Percentiles rank a stretch among this genome's conserved stretches.
phyloP scores from a whole-genome alignment of 2,888 invertebrate genomes.

The Apamea monoglypha region DNA sequence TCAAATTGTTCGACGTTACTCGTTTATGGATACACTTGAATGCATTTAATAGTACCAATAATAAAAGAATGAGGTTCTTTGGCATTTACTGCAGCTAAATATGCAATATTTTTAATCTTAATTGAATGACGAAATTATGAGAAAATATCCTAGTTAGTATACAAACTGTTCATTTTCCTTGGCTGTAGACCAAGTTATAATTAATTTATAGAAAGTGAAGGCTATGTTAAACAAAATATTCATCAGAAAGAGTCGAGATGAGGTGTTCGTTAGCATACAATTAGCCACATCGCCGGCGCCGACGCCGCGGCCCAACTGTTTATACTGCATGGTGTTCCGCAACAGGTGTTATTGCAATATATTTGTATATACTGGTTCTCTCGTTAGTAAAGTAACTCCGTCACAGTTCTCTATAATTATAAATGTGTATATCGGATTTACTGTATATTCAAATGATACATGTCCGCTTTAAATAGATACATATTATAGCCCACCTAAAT shows the following conservation, averaged over 20 bases:
- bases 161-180: neutral
- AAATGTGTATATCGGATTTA: constrained; percentile 76
- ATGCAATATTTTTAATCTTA: constrained; percentile 22
- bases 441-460: constrained; percentile 76
- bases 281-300: constrained; percentile 35
- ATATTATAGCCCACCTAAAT: constrained; percentile 81
- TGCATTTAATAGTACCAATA: constrained; percentile 39
- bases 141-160: neutral
- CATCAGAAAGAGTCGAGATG: constrained; percentile 39
- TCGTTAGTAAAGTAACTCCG: constrained; percentile 74
- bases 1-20: constrained; percentile 21
- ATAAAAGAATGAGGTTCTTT: constrained; percentile 21
- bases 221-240: constrained; percentile 46
- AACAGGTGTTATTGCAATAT: constrained; percentile 57
- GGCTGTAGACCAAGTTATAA: constrained; percentile 38
- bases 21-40: constrained; percentile 42
- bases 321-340: constrained; percentile 46
- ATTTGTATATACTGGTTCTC: constrained; percentile 69
- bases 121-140: constrained; percentile 14
- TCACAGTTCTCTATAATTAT: constrained; percentile 72
- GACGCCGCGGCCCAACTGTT: constrained; percentile 51
- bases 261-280: constrained; percentile 36
- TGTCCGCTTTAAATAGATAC: constrained; percentile 81
- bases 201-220: constrained; percentile 51
- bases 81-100: constrained; percentile 27